Evolutionary conservation across 2,113 vertebrate genomes (phyloP).

Genomic region (Meles meles): DNA sequence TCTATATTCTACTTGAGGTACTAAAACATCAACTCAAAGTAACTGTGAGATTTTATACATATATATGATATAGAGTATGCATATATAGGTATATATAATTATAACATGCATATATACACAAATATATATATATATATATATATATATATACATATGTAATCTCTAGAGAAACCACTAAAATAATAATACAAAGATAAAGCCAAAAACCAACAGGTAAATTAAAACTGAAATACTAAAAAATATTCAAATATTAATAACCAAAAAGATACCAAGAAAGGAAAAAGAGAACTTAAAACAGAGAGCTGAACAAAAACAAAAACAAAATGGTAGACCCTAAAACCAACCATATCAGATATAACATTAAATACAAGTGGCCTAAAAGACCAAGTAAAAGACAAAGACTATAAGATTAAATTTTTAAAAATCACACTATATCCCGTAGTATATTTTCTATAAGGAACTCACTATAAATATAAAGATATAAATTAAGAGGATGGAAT

Average conservation of each 20-base stretch:
- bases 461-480: background rate
- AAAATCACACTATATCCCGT: background rate
- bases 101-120: background rate
- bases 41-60: background rate
- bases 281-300: background rate
- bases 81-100: background rate
- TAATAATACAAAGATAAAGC: background rate
- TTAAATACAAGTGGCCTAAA: background rate
- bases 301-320: background rate
- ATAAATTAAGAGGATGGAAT: background rate
- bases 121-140: background rate
- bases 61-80: background rate
- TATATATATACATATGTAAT: too few relatives aligned
- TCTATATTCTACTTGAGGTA: background rate
- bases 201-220: background rate
- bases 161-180: background rate
- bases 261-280: background rate
- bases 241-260: background rate
- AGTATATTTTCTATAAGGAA: conserved; percentile 3
- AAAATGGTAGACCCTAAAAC: background rate
- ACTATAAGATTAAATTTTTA: background rate
- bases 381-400: background rate
- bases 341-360: background rate
- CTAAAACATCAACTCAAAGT: background rate
- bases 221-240: background rate